These are phyloP conservation scores for Rattus rattus DNA, from an alignment of 2,113 vertebrate genomes.

Conservation along the genomic window DNA sequence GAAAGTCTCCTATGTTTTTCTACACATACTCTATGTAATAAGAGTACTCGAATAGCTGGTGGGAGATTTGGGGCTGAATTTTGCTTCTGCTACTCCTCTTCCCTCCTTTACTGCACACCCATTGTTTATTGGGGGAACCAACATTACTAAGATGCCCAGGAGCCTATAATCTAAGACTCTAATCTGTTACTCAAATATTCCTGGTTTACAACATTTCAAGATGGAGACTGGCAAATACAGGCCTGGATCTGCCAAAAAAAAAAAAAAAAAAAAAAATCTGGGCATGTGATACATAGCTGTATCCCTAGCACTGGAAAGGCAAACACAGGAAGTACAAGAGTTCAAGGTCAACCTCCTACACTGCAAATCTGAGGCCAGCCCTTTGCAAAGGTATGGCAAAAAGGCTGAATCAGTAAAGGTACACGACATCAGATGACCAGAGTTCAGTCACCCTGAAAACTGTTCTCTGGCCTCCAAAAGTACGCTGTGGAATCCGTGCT, in stretches of 20 bases:
- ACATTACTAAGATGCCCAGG: not conserved
- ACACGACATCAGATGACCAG: not conserved
- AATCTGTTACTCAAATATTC: conserved; percentile 18
- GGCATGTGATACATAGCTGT: not conserved
- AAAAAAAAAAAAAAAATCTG: not conserved
- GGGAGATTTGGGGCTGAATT: not conserved
- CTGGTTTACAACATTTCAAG: conserved; percentile 1
- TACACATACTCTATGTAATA: not conserved
- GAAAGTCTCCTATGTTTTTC: not conserved
- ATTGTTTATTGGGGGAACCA: not conserved
- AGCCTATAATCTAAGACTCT: not conserved
- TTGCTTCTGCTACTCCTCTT: not conserved
- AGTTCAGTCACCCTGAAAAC: not conserved
- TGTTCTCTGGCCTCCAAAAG: not conserved
- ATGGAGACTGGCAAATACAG: not conserved
- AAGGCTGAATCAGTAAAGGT: not conserved
- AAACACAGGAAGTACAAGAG: not conserved
- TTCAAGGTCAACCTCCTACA: not conserved
- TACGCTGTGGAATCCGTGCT: not conserved
- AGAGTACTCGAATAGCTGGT: not conserved
- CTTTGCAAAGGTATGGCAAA: not conserved
- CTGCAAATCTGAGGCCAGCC: not conserved
- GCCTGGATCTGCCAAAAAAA: not conserved
- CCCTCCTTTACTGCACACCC: not conserved
- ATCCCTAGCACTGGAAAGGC: not conserved